These are phyloP conservation scores for Pediacus dermestoides DNA, from an alignment of 2,888 invertebrate species.

Conservation along the genomic window DNA sequence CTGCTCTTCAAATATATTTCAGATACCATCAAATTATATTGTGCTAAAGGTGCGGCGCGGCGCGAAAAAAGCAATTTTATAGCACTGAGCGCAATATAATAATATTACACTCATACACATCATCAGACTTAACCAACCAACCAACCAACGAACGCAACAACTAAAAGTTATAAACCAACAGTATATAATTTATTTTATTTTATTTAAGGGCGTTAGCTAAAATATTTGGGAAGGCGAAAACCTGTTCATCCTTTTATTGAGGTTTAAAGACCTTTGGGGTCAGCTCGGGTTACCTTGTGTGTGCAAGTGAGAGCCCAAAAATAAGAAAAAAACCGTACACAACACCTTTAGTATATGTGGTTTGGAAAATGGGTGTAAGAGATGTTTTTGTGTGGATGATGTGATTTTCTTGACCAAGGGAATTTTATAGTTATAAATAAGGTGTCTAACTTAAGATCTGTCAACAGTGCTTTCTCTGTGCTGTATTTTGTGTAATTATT, in stretches of 20 bases:
- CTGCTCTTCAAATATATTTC: conserved; percentile 23
- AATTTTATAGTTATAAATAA: no score
- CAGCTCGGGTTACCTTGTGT: conserved; percentile 25
- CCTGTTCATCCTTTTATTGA: conserved; percentile 40
- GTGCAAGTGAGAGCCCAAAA: conserved; percentile 4
- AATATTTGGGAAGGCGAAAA: conserved; percentile 39
- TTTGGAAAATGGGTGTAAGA: no score
- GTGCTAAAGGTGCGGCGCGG: conserved; percentile 13
- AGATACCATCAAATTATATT: conserved; percentile 24
- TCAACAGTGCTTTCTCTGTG: no score
- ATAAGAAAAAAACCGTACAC: conserved; percentile 2
- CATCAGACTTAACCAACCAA: no score
- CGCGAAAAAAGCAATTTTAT: conserved; percentile 14
- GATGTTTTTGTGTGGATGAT: no score
- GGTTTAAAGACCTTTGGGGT: conserved; percentile 41
- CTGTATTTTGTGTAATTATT: no score
- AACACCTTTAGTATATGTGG: no score
- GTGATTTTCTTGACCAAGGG: no score
- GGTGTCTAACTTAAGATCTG: no score
- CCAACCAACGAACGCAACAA: no score
- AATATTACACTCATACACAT: no score
- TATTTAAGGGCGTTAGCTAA: conserved; percentile 39
- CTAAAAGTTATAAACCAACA: no score
- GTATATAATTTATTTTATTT: conserved; percentile 35
- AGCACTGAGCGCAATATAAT: conserved; percentile 14